These are phyloP conservation scores for Gymnothorax javanicus DNA, from an alignment of 2,797 vertebrate genomes.

Conservation along the genomic window DNA sequence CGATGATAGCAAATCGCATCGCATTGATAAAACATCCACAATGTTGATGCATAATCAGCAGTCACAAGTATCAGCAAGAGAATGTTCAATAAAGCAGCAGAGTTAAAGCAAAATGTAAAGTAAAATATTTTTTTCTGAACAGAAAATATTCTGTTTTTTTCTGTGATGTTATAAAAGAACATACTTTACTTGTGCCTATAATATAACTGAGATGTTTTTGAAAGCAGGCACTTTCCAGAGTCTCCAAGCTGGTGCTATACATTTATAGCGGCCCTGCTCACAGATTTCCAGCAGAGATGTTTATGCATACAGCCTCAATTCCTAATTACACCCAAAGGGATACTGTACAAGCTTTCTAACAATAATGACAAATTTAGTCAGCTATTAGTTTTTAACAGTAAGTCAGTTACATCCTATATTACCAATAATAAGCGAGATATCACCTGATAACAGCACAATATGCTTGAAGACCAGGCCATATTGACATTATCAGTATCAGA, in stretches of 20 bases:
- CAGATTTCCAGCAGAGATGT: not conserved
- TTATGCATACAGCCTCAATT: not conserved
- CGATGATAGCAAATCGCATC: not conserved
- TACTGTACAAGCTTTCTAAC: not conserved
- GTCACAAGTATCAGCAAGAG: not conserved
- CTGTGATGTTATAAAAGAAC: no score
- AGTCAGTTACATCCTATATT: not conserved
- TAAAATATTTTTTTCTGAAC: not conserved
- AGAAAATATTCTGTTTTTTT: no score
- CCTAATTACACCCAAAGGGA: not conserved
- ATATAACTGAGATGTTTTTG: not conserved
- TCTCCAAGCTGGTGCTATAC: not conserved
- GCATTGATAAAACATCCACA: not conserved
- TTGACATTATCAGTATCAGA: not conserved
- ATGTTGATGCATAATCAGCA: not conserved
- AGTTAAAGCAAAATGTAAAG: not conserved
- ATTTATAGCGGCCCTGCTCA: not conserved
- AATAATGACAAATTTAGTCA: not conserved
- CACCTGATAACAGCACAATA: not conserved
- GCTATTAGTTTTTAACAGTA: not conserved
- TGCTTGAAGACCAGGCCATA: not conserved
- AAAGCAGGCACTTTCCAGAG: not conserved
- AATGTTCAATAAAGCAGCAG: not conserved
- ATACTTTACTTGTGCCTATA: not conserved
- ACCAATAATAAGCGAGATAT: not conserved